Evolutionary conservation across 2,888 invertebrate species (phyloP).

Genomic region (Minunthozetes semirufus): DNA sequence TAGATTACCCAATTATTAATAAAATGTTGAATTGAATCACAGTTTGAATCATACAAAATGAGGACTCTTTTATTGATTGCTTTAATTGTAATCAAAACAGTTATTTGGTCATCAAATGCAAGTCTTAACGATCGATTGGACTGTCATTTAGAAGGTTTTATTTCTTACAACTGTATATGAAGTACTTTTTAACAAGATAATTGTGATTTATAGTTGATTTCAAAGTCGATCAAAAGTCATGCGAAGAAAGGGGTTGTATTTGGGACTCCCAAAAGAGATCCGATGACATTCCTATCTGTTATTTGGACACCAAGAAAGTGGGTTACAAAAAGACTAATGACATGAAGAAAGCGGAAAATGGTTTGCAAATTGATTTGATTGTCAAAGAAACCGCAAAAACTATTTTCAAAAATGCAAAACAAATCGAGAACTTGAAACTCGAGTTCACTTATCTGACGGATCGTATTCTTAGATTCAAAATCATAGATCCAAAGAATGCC

Average conservation of each 20-base stretch:
- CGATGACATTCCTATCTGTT: not conserved
- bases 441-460: constrained; percentile 37
- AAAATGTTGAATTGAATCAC: too few relatives aligned
- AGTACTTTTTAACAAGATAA: too few relatives aligned
- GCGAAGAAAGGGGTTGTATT: not conserved
- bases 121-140: too few relatives aligned
- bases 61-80: too few relatives aligned
- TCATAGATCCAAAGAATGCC: constrained; percentile 34
- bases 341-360: not conserved
- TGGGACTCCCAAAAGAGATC: not conserved
- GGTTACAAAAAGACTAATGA: not conserved
- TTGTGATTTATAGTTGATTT: not conserved
- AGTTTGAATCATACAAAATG: too few relatives aligned
- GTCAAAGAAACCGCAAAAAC: not conserved
- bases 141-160: too few relatives aligned
- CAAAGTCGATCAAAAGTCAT: not conserved
- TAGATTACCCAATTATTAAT: too few relatives aligned
- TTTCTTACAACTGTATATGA: too few relatives aligned
- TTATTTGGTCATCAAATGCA: too few relatives aligned
- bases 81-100: too few relatives aligned
- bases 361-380: not conserved
- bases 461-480: constrained; percentile 38
- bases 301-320: not conserved
- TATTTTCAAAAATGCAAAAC: not conserved
- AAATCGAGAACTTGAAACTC: constrained; percentile 24